Percentiles rank a stretch among this genome's conserved stretches.
Evolutionary conservation across 2,888 invertebrate species (phyloP).

Genomic region (Eudasyphora cyanicolor): DNA sequence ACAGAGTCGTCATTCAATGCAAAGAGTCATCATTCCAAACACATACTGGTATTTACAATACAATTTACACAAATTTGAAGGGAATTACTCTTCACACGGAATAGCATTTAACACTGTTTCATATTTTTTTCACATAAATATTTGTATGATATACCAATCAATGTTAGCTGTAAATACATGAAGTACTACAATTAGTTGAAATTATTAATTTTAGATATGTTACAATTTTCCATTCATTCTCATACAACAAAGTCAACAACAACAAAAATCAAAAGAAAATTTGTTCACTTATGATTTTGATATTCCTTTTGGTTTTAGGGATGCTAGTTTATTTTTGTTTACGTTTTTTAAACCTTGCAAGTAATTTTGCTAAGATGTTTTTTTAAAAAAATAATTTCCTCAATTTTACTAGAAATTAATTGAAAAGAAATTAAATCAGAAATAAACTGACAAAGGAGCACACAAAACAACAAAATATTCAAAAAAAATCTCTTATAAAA

Average conservation of each 20-base stretch:
- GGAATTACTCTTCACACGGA: too few species aligned
- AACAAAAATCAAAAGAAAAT: constrained; percentile 49
- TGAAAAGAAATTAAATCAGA: not conserved
- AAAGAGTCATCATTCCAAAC: too few species aligned
- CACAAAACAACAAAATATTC: not conserved
- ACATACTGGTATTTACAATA: too few species aligned
- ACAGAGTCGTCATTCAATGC: too few species aligned
- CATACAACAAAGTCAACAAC: constrained; percentile 33
- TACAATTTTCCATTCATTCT: constrained; percentile 66
- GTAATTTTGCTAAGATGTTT: not conserved
- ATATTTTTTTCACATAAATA: too few species aligned
- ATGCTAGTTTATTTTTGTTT: constrained; percentile 19
- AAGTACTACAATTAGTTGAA: not conserved
- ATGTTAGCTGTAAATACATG: not conserved
- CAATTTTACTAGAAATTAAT: not conserved
- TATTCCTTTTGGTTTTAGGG: not conserved
- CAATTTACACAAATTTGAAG: too few species aligned
- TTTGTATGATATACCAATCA: too few species aligned
- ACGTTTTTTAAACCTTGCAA: constrained; percentile 23
- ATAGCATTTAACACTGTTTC: too few species aligned
- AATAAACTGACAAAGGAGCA: not conserved
- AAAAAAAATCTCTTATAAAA: not conserved
- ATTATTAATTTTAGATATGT: too few species aligned
- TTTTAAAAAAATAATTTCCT: not conserved
- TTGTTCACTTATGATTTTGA: not conserved